Evolutionary conservation across 1,140 invertebrate species (phyloP), one percentile per base, ranked within the genome.

Genomic region (Lethrus apterus): DNA sequence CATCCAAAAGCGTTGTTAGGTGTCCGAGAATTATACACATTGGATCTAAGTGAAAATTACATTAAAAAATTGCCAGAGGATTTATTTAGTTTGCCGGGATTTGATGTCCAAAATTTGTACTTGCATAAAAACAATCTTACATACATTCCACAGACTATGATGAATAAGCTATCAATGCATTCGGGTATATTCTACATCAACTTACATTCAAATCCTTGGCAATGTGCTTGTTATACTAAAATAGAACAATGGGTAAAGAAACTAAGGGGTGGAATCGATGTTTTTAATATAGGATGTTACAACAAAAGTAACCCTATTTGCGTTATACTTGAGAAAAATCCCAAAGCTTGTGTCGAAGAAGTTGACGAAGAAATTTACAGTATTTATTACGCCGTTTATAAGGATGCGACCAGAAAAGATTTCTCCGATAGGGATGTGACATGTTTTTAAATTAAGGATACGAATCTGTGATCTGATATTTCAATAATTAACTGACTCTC

Each of bases 131-230:
- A 34, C 14, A 34, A 34, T 17, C 33, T 34, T 4, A 34, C 33
- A 2, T 34, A 34, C 14, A 17, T 34, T 14, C 14, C 33, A 9
- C 14, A 34, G 1, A 34, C 15, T 4, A 17, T 17, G 15, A 13
- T 34, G 33, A 3, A 17, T 5, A 18, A 34, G 15, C 33, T 34
- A 17, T 10, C 15, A 1, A 34, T 17, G 4, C 15, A 8, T 14
- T 9, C 14, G 19, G 14, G 11, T 4, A 11, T 34, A 9, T 3
- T 8, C 2, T 2, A 3, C 11, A 17, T 34, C 15, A 34, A 13
- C 11, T 14, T 34, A 2, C 33, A 34, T 17, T 34, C 33, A 10
- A 34, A 34, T 34, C 15, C 33, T 14, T 34, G 33, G 33, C 33
- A 34, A 18, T 34, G 33, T 14, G 33, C 33, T 13, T 34, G 33